Evolutionary conservation across 35 echinoderm and acorn worm genomes (phyloP).

Genomic region (Anneissia japonica): DNA sequence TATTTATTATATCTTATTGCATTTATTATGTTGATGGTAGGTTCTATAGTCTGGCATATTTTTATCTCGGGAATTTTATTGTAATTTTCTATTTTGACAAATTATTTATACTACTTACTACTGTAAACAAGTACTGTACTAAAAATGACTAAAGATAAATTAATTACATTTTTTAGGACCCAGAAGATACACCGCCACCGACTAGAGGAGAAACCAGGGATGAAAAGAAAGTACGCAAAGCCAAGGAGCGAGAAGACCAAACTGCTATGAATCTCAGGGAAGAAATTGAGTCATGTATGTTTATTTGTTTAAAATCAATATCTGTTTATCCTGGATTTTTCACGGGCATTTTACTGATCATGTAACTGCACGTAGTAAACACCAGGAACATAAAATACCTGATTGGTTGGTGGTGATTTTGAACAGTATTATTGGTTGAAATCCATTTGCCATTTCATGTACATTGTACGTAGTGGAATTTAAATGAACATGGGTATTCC

Average conservation of each 20-base stretch:
- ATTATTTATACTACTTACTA: too few species aligned
- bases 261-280: slow-evolving; percentile 28
- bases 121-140: too few species aligned
- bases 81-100: too few species aligned
- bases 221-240: slow-evolving; percentile 65
- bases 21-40: too few species aligned
- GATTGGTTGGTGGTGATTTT: background rate
- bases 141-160: too few species aligned
- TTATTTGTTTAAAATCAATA: background rate
- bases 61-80: too few species aligned
- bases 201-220: slow-evolving; percentile 83
- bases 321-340: slow-evolving; percentile 39
- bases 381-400: slow-evolving; percentile 32
- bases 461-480: too few species aligned
- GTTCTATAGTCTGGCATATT: too few species aligned
- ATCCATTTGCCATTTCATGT: background rate
- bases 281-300: slow-evolving; percentile 58
- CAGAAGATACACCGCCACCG: slow-evolving; percentile 89
- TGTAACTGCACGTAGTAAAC: slow-evolving; percentile 57
- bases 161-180: slow-evolving; percentile 49
- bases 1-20: too few species aligned
- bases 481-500: too few species aligned
- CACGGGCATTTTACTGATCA: slow-evolving; percentile 14
- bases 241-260: slow-evolving; percentile 61
- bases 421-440: background rate